Evolutionary conservation across 2,888 invertebrate species (phyloP).

Genomic region (Polyploca ridens): DNA sequence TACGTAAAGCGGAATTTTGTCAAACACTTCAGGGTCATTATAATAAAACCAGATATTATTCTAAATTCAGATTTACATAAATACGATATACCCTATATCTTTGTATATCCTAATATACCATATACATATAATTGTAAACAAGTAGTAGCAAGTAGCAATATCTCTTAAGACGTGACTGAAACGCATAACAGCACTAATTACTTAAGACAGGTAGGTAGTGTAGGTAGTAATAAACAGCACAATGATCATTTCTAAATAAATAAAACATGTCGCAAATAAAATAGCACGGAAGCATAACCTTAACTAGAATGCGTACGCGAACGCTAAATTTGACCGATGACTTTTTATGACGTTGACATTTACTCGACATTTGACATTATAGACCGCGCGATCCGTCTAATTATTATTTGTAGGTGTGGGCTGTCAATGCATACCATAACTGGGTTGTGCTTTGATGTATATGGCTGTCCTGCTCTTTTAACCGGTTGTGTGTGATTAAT

Average conservation of each 20-base stretch:
- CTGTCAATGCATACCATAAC: conserved; percentile 62
- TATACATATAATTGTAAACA: too few relatives aligned
- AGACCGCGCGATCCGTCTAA: conserved; percentile 65
- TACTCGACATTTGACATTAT: conserved; percentile 81
- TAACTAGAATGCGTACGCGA: conserved; percentile 14
- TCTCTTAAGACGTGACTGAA: not conserved
- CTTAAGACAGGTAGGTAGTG: not conserved
- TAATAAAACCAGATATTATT: too few relatives aligned
- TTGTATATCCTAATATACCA: too few relatives aligned
- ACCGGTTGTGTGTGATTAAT: conserved; percentile 69
- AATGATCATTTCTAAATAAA: not conserved
- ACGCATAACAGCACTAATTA: not conserved
- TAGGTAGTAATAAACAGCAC: too few relatives aligned
- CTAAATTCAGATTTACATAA: too few relatives aligned
- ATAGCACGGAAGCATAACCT: conserved; percentile 10
- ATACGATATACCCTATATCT: too few relatives aligned
- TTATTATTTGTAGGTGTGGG: conserved; percentile 77
- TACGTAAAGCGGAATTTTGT: not conserved
- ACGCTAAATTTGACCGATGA: conserved; percentile 45
- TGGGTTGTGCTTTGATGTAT: conserved; percentile 27
- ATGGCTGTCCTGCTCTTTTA: conserved; percentile 27
- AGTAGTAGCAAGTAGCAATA: too few relatives aligned
- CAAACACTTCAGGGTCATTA: not conserved
- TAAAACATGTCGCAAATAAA: not conserved
- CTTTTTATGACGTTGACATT: conserved; percentile 69